Base-by-base conservation (phyloP, 2,888 invertebrate genomes). In the Nemotelus pantherinus region DNA sequence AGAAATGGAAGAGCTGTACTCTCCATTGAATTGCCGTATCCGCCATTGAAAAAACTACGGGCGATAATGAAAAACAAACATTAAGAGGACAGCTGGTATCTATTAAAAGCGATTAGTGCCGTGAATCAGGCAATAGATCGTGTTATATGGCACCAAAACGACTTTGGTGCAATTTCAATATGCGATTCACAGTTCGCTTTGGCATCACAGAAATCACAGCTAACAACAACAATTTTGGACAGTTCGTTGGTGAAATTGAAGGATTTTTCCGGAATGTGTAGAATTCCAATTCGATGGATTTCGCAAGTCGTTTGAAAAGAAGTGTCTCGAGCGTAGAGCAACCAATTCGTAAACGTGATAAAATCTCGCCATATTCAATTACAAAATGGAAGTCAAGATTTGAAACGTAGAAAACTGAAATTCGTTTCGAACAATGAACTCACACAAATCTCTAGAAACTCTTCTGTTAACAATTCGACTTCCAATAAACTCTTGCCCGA, bases 61-160 rank as follows among this genome's bases (percentile, higher is more conserved):
- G 93, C 99, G 68, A 89, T 95, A 79, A 89, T 98, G 25, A 99
- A 99, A 85, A 94, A 94, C 87, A 90, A 92, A 83, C 99, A 96
- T 88, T 89, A 98, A 80, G 95, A 97, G 84, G 92, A 93, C 85
- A 92, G 93, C 75, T 98, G 98, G 98, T 98, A 98, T 85, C 91
- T 92, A 77, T 88, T 96, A 81, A 98, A 99, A 89, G 99, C 98
- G 5, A 94, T 95, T 2, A 91, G 98, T 84, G 98, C 99, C 43
- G 96, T 99, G 0, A 99, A 99, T 88, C 99, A 99, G 89, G 98
- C 99, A 25, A 95, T 99, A 82, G 99, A 99, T 6, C 91, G 99
- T 84, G 98, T 99, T 2, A 98, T 99, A 80, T 91, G 99, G 79
- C 99, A 99, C 86, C 92, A 93, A 83, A 89, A 95, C 85, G 99